Base-by-base conservation (phyloP, 2,888 invertebrate genomes). In the Eustalomyia histrio region DNA sequence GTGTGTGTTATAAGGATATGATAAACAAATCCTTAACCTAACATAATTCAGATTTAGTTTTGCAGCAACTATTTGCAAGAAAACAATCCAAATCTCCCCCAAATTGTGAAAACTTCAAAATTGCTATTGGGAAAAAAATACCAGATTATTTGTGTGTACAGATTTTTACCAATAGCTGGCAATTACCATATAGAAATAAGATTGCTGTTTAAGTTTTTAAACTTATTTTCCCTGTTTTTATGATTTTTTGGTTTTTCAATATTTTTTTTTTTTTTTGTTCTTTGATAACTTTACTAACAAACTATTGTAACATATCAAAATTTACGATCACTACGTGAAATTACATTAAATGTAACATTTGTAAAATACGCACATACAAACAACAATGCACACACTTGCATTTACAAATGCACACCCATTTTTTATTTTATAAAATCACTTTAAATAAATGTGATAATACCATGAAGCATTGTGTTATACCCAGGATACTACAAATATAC, bases 1-100 rank as follows among this genome's bases (percentile, higher is more conserved):
- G 29, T 29, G 24, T 8, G 10, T 50, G 35, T 69, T 7, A 39
- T 58, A 53, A 39, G 68, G 10, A 68, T 63, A 74, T 69, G 73
- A 74, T 43, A 74, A 78, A 74, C 81, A 81, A 87, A 87, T 87
- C 87, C 87, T 87, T 87, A 87, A 87, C 87, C 87, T 85, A 84
- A 85, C 87, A 87, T 87, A 87, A 87, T 84, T 85, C 84, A 81
- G 74, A 76, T 73, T 75, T 72, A 57, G 50, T 35, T 67, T 39
- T 17, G 35, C 63, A 43, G 12, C 16, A 58, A 33, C 16, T 43
- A 52, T 16, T 47, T n/a, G 12, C n/a, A 39, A 53, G 14, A 53
- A 29, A 47, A 5, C 8, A 53, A 65, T 17, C 16, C 39, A 57
- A 69, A 69, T 65, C 43, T 60, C 78, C 67, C 72, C 67, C 67